Base-by-base conservation (phyloP, 2,797 vertebrate species). In the Rhabdophis nuchalis region DNA sequence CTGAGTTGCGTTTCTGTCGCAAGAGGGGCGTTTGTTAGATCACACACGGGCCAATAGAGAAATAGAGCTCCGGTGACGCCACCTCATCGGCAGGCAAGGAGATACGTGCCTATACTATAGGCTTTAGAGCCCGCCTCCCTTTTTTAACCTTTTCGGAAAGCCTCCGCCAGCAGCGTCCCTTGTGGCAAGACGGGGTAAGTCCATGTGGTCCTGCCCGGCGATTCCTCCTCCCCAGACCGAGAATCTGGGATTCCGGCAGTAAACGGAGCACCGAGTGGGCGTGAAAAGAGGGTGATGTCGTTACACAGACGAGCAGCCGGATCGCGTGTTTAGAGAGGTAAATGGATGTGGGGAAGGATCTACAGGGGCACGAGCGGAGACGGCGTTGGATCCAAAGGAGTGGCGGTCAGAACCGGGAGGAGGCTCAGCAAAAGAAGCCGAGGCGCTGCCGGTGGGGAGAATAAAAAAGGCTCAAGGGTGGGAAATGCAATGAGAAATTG, bases 261-360 rank as follows among this genome's bases (percentile, higher is more conserved):
- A 72, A 8, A 50, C 0, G 53, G 50, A 90, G 16, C 46, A 5
- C 23, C 29, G 32, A 8, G 58, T 8, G 0, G 50, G 60, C 8
- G 2, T n/a, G 10, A 10, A 54, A 8, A 1, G 0, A 14, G 16
- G 68, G 1, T 0, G 25, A 53, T 18, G 57, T 0, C 0, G 27
- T 11, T 3, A 36, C 53, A 53, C 25, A 20, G 53, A 25, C 10
- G 8, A 57, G 50, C 50, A 18, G 20, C 23, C 9, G 57, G 57
- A 89, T 16, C 58, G 88, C 29, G 85, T 14, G 20, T 46, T 4
- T 27, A 27, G 4, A 10, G 82, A 93, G 92, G 92, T 90, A n/a
- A 64, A 14, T 23, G 41, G 29, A 23, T 0, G 50, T 2, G 72
- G 36, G 16, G 5, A n/a, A 12, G 61, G n/a, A 23, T 8, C 50